Percentiles rank a stretch among this genome's conserved stretches.
These are phyloP conservation scores for Entosphenus tridentatus DNA, from an alignment of 2,113 vertebrate genomes.

Conservation along the genomic window DNA sequence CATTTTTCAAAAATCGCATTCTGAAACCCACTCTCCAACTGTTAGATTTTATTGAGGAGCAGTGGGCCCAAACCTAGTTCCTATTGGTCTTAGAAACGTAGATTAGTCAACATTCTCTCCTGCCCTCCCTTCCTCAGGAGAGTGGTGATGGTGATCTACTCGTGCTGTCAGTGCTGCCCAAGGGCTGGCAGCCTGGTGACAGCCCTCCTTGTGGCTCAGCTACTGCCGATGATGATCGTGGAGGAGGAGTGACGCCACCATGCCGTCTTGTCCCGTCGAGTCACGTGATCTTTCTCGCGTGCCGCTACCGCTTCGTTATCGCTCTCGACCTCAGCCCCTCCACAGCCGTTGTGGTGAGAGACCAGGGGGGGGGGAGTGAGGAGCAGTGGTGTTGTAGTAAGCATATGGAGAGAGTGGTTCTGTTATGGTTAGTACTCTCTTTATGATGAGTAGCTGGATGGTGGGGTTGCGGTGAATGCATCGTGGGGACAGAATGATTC, in stretches of 20 bases:
- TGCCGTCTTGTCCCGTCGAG: slow-evolving; percentile 64
- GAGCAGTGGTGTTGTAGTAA: too few relatives aligned
- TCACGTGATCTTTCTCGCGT: slow-evolving; percentile 65
- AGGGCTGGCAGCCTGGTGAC: slow-evolving; percentile 62
- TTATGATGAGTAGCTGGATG: too few relatives aligned
- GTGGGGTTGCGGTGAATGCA: too few relatives aligned
- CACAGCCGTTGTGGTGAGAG: slow-evolving; percentile 76
- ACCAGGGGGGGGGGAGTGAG: neutral
- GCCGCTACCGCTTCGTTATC: slow-evolving; percentile 81
- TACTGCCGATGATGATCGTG: too few relatives aligned
- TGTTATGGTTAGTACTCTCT: too few relatives aligned
- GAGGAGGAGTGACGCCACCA: slow-evolving; percentile 18
- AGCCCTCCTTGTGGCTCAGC: slow-evolving; percentile 12
- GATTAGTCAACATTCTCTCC: neutral
- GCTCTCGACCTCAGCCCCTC: slow-evolving; percentile 90
- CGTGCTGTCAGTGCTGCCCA: slow-evolving; percentile 30
- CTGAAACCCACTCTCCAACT: neutral
- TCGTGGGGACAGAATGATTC: too few relatives aligned
- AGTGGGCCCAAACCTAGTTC: neutral
- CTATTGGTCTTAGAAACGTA: neutral
- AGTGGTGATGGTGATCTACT: neutral
- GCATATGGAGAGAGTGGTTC: too few relatives aligned
- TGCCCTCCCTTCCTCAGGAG: neutral
- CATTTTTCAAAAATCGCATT: neutral
- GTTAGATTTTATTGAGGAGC: neutral